These are phyloP conservation scores for Paradoxurus hermaphroditus DNA, from an alignment of 2,113 vertebrate genomes.

Conservation along the genomic window DNA sequence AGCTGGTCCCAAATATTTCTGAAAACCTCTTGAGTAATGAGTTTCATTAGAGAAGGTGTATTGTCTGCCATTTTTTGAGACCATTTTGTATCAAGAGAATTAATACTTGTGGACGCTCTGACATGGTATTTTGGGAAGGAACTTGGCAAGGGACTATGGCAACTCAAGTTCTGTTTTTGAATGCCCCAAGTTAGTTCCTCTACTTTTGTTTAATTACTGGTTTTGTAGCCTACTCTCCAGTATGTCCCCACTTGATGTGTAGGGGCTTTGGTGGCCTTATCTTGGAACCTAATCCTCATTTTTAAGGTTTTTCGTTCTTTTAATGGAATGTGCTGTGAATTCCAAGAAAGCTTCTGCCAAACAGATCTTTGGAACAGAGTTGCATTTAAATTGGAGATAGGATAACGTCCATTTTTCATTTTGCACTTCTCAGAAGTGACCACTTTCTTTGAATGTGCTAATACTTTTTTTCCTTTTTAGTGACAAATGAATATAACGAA, in stretches of 20 bases:
- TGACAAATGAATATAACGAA: constrained; percentile 94
- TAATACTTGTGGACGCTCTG: neutral
- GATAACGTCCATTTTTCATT: neutral
- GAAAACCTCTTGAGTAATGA: neutral
- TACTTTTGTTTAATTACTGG: neutral
- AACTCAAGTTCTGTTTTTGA: constrained; percentile 3
- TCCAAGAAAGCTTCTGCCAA: neutral
- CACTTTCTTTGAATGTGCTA: constrained; percentile 50
- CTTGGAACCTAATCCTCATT: neutral
- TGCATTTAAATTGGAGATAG: neutral
- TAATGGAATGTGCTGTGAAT: neutral
- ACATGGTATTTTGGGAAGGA: neutral
- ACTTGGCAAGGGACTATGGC: neutral
- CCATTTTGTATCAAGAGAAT: neutral
- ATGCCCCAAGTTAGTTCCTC: neutral
- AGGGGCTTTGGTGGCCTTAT: neutral
- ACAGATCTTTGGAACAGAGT: neutral
- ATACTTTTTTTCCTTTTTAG: constrained; percentile 78
- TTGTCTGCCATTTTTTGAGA: neutral
- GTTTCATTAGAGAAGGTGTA: neutral
- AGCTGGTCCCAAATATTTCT: neutral
- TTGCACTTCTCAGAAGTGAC: neutral
- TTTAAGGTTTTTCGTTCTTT: neutral
- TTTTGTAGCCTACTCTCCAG: neutral
- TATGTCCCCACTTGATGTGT: neutral